These are phyloP conservation scores for Mya arenaria DNA, from an alignment of 1,140 invertebrate species.

Conservation along the genomic window DNA sequence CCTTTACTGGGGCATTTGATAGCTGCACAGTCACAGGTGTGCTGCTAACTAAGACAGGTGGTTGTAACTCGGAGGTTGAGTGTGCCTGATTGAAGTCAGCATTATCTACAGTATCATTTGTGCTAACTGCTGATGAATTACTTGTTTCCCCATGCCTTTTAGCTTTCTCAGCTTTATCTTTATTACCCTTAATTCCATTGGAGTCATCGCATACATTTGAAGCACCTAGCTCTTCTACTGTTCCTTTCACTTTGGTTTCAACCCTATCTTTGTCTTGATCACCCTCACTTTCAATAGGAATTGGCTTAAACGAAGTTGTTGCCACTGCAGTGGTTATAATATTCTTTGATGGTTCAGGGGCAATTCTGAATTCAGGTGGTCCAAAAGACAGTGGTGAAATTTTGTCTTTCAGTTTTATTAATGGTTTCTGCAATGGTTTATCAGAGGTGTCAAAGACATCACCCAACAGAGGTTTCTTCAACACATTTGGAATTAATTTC, in stretches of 20 bases:
- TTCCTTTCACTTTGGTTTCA: no score
- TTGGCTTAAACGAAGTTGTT: constrained; percentile 40
- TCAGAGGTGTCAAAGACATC: constrained; percentile 36
- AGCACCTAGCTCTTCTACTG: neutral
- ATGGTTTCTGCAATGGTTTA: neutral
- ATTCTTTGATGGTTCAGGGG: constrained; percentile 2
- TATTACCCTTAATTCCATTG: neutral
- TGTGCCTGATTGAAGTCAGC: no score
- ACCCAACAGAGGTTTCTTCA: constrained; percentile 22
- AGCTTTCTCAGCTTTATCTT: no score
- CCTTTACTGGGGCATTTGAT: no score
- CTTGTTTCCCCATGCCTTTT: neutral
- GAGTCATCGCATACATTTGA: neutral
- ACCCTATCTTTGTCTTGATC: no score
- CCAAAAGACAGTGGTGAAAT: constrained; percentile 25
- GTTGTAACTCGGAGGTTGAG: no score
- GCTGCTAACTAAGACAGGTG: no score
- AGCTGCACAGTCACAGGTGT: no score
- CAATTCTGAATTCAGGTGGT: constrained; percentile 4
- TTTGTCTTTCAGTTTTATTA: constrained; percentile 9
- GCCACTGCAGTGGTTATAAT: constrained; percentile 26
- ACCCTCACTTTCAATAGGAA: no score
- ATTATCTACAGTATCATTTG: neutral
- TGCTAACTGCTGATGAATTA: neutral
- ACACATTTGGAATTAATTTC: constrained; percentile 20